Evolutionary conservation across 2,797 vertebrate genomes (phyloP).

Genomic region (Chelmon rostratus): DNA sequence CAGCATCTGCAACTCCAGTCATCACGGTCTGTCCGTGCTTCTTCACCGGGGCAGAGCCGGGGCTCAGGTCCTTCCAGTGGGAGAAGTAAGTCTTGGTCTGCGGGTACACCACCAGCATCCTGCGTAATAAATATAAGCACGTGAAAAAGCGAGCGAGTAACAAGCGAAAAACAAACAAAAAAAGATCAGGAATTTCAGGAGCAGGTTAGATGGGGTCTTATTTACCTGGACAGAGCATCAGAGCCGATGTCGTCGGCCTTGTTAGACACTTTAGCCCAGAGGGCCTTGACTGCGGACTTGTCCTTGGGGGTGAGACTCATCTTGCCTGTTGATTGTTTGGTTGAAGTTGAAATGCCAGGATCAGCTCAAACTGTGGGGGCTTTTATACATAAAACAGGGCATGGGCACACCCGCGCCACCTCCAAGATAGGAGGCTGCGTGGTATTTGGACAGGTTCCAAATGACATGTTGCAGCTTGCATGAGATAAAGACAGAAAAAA

Average conservation of each 20-base stretch:
- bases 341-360: constrained; percentile 3
- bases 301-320: constrained; percentile 83
- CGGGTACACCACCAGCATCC: constrained; percentile 85
- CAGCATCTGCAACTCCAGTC: constrained; percentile 69
- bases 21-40: constrained; percentile 83
- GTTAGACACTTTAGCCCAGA: constrained; percentile 65
- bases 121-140: constrained; percentile 48
- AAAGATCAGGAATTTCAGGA: constrained; percentile 21
- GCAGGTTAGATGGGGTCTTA: background rate
- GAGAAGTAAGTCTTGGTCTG: constrained; percentile 91
- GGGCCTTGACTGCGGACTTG: constrained; percentile 77
- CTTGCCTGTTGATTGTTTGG: constrained; percentile 37
- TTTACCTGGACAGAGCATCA: constrained; percentile 86
- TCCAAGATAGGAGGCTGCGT: constrained; percentile 23
- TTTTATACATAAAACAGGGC: constrained; percentile 50
- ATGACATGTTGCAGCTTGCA: constrained; percentile 16
- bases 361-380: background rate
- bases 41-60: constrained; percentile 79
- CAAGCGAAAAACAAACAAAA: background rate
- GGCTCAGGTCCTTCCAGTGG: constrained; percentile 86
- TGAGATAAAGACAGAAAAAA: constrained; percentile 40
- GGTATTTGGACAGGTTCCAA: constrained; percentile 37
- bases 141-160: background rate
- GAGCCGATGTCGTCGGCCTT: constrained; percentile 57
- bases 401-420: constrained; percentile 35